Conservation (phyloP, 1,140 invertebrate species). For the Drosophila persimilis region DNA sequence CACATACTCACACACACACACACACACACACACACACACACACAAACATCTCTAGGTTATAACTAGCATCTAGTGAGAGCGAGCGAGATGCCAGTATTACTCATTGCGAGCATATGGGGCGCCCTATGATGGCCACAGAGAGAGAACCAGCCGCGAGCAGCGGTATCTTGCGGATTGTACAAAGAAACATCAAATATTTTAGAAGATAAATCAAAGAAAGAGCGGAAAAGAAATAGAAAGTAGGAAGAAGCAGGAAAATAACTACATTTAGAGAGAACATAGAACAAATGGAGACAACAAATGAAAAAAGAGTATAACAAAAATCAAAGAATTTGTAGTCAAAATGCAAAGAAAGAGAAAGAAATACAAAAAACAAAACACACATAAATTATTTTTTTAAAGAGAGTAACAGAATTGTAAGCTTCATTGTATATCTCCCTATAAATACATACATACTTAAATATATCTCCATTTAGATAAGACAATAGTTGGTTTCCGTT, state of each 20-base stretch:
- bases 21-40: neutral
- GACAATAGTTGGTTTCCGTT: conserved; percentile 21
- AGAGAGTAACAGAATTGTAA: conserved; percentile 18
- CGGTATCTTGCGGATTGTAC: conserved; percentile 19
- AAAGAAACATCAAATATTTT: conserved; percentile 15
- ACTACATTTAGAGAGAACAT: neutral
- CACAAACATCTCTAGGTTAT: conserved; percentile 24
- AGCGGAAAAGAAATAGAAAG: conserved; percentile 1
- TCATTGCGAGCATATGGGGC: conserved; percentile 27
- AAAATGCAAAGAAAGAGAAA: conserved; percentile 39
- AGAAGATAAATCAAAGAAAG: conserved; percentile 7
- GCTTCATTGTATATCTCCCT: too few species aligned
- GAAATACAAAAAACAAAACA: conserved; percentile 13
- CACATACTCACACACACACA: conserved; percentile 13
- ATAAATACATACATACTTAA: too few species aligned
- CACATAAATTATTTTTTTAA: neutral
- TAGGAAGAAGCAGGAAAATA: neutral
- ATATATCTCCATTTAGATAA: too few species aligned
- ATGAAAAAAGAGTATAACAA: conserved; percentile 47
- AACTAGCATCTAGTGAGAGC: conserved; percentile 3
- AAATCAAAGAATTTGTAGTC: conserved; percentile 79
- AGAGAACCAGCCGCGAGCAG: too few species aligned
- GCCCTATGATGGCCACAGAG: too few species aligned
- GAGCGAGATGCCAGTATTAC: conserved; percentile 42
- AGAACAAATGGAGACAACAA: conserved; percentile 32